Evolutionary conservation across 2,888 invertebrate genomes (phyloP).

Genomic region (Andrena praecox): DNA sequence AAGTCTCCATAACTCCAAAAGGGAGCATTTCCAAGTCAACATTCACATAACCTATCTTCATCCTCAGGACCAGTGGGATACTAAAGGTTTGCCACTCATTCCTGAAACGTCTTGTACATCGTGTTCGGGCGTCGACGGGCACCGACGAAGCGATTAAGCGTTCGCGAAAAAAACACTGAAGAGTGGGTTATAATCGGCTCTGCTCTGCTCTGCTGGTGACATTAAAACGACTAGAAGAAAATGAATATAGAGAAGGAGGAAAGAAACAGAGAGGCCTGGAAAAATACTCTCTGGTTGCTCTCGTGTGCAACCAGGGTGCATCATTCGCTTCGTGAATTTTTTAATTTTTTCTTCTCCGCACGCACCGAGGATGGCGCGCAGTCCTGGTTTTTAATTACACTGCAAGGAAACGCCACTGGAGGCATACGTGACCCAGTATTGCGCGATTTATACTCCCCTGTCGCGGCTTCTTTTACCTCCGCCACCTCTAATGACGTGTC

Average conservation of each 20-base stretch:
- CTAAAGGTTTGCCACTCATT: neutral
- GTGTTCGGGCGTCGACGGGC: neutral
- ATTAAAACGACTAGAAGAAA: constrained; percentile 4
- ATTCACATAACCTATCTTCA: too few species aligned
- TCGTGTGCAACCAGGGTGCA: constrained; percentile 59
- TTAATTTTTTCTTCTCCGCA: constrained; percentile 66
- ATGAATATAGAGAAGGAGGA: neutral
- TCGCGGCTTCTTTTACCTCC: constrained; percentile 56
- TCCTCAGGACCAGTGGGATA: too few species aligned
- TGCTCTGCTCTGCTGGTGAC: constrained; percentile 6
- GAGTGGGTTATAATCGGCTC: neutral
- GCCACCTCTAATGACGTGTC: constrained; percentile 61
- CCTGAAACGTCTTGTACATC: neutral
- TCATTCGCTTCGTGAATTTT: constrained; percentile 20
- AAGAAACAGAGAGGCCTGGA: constrained; percentile 59
- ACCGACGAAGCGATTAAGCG: constrained; percentile 3
- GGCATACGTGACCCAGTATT: constrained; percentile 57
- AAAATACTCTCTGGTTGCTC: constrained; percentile 61
- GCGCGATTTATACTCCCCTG: constrained; percentile 70
- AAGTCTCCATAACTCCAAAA: too few species aligned
- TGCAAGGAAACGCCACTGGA: constrained; percentile 62
- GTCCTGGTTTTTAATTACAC: constrained; percentile 76
- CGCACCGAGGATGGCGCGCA: constrained; percentile 36
- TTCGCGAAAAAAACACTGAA: neutral
- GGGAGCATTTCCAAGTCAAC: too few species aligned